phyloP scores from a whole-genome alignment of 1,140 invertebrate genomes.

The Nixonia krombeini region DNA sequence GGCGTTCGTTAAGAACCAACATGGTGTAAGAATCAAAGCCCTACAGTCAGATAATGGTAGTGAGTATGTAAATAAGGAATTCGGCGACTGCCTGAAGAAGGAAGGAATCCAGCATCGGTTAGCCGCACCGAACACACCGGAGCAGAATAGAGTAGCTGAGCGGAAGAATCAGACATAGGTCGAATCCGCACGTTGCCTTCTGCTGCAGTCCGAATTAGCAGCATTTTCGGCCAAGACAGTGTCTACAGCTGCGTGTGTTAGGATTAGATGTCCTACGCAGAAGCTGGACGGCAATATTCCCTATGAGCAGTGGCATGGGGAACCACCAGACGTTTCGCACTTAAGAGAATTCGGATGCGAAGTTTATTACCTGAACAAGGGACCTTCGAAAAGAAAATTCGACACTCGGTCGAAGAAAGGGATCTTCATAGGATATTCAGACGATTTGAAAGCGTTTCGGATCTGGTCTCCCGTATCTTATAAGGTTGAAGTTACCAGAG shows the following conservation, averaged over 20 bases:
- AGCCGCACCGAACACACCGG: constrained; percentile 30
- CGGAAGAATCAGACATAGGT: constrained; percentile 42
- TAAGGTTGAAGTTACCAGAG: constrained; percentile 10
- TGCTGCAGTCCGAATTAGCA: constrained; percentile 55
- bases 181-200: constrained; percentile 57
- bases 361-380: constrained; percentile 1
- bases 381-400: constrained; percentile 9
- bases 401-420: constrained; percentile 3
- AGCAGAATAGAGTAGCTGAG: constrained; percentile 41
- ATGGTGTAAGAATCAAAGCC: constrained; percentile 42
- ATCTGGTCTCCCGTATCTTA: constrained; percentile 14
- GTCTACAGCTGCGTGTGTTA: constrained; percentile 7
- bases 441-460: constrained; percentile 18
- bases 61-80: constrained; percentile 50
- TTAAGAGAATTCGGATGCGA: constrained; percentile 5
- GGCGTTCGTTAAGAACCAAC: constrained; percentile 45
- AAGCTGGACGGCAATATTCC: constrained; percentile 9
- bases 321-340: background rate
- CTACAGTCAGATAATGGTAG: constrained; percentile 51
- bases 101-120: constrained; percentile 23
- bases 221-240: constrained; percentile 69
- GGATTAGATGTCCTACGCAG: constrained; percentile 10
- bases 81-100: constrained; percentile 39
- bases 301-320: constrained; percentile 7
- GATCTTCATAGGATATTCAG: constrained; percentile 27